phyloP scores from a whole-genome alignment of 2,797 vertebrate species.

The Typhlichthys subterraneus region DNA sequence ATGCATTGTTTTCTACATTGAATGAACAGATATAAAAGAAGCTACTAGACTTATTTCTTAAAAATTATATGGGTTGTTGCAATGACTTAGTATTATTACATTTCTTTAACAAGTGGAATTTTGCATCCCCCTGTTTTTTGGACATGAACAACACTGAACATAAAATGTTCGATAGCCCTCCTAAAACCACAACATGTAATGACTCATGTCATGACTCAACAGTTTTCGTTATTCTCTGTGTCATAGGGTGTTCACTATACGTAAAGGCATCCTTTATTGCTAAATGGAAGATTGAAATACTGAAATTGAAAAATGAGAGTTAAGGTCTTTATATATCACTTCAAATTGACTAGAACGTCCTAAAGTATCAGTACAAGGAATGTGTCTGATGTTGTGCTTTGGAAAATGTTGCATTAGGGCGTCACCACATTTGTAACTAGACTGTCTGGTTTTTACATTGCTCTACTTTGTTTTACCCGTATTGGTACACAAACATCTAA shows the following conservation, averaged over 20 bases:
- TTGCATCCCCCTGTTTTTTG: background rate
- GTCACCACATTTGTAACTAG: conserved; percentile 50
- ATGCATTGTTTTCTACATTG: too few relatives aligned
- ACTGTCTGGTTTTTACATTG: conserved; percentile 52
- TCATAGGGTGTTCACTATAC: too few relatives aligned
- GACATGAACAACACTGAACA: background rate
- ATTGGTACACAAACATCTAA: conserved; percentile 28
- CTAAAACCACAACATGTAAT: too few relatives aligned
- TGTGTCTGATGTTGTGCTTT: background rate
- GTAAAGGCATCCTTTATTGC: too few relatives aligned
- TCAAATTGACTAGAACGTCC: background rate
- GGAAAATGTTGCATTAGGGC: conserved; percentile 31
- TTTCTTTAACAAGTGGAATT: background rate
- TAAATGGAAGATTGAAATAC: too few relatives aligned
- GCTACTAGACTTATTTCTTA: too few relatives aligned
- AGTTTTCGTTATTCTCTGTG: too few relatives aligned
- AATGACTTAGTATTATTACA: background rate
- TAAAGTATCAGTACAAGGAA: conserved; percentile 5
- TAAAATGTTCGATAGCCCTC: too few relatives aligned
- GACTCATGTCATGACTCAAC: too few relatives aligned
- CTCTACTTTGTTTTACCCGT: conserved; percentile 30
- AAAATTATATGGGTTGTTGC: background rate
- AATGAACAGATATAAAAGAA: too few relatives aligned
- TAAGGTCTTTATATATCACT: background rate
- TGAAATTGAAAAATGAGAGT: too few relatives aligned